A percentile compares a stretch with the other conserved stretches of the same genome.
phyloP scores from a whole-genome alignment of 2,113 vertebrate genomes.

The Dasyurus viverrinus region DNA sequence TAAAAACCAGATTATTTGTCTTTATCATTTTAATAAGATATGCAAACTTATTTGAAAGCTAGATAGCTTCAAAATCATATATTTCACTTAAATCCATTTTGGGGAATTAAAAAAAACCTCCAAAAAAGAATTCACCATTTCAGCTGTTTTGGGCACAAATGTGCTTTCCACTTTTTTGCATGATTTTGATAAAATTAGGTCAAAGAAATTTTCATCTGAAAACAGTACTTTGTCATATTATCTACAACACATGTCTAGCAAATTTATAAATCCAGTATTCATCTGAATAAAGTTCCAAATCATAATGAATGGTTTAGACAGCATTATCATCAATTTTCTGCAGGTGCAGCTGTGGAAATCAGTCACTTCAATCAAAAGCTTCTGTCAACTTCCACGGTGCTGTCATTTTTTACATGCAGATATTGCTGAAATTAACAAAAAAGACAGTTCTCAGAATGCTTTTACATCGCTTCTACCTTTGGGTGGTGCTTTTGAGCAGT shows the following conservation, averaged over 20 bases:
- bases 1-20: conserved; percentile 15
- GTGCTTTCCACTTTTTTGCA: conserved; percentile 69
- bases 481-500: conserved; percentile 91
- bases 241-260: conserved; percentile 90
- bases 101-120: conserved; percentile 36
- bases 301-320: conserved; percentile 94
- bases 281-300: conserved; percentile 90
- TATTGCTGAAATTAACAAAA: conserved; percentile 86
- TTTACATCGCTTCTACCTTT: conserved; percentile 83
- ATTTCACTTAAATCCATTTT: conserved; percentile 63
- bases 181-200: conserved; percentile 85
- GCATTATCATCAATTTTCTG: conserved; percentile 95
- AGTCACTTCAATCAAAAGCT: conserved; percentile 94
- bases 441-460: conserved; percentile 61
- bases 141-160: conserved; percentile 77
- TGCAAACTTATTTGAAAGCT: conserved; percentile 53
- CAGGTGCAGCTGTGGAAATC: conserved; percentile 93
- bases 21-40: conserved; percentile 67
- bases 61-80: conserved; percentile 51
- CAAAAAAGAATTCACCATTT: conserved; percentile 32
- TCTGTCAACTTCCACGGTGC: conserved; percentile 84
- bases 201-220: conserved; percentile 84
- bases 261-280: conserved; percentile 91
- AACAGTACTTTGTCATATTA: conserved; percentile 87
- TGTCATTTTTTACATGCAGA: conserved; percentile 91